These are phyloP conservation scores for Brenthis daphne DNA, from an alignment of 2,888 invertebrate genomes.

Conservation along the genomic window DNA sequence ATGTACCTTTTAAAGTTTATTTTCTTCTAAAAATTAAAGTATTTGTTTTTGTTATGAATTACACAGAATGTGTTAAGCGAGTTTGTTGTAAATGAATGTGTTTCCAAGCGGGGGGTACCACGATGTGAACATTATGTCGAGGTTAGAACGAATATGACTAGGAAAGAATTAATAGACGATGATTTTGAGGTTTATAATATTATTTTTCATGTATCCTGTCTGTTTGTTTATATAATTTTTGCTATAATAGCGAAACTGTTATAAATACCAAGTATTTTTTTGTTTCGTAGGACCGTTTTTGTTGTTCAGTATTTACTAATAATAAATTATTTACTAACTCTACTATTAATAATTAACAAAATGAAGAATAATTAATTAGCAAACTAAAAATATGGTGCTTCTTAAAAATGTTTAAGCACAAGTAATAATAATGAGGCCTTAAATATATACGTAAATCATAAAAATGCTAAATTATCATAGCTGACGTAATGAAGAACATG, in stretches of 20 bases:
- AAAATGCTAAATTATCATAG: too few relatives aligned
- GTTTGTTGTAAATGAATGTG: constrained; percentile 53
- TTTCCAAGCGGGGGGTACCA: constrained; percentile 53
- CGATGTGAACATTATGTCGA: constrained; percentile 40
- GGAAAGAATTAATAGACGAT: constrained; percentile 35
- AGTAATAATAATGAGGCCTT: too few relatives aligned
- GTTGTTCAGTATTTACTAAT: too few relatives aligned
- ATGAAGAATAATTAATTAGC: too few relatives aligned
- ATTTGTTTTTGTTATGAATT: constrained; percentile 33
- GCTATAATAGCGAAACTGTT: background rate
- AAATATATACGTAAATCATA: too few relatives aligned
- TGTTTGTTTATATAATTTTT: background rate
- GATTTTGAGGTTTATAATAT: constrained; percentile 29
- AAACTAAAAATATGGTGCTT: too few relatives aligned
- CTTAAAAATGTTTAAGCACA: too few relatives aligned
- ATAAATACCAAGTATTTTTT: too few relatives aligned
- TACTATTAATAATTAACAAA: too few relatives aligned
- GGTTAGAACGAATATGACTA: constrained; percentile 26
- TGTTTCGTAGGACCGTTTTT: too few relatives aligned
- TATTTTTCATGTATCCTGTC: constrained; percentile 11
- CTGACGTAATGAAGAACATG: too few relatives aligned
- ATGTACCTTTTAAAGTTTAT: constrained; percentile 21
- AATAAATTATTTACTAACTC: too few relatives aligned
- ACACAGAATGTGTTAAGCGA: constrained; percentile 35
- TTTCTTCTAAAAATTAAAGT: constrained; percentile 9